Evolutionary conservation across 2,888 invertebrate species (phyloP).

Genomic region (Scotopteryx bipunctaria): DNA sequence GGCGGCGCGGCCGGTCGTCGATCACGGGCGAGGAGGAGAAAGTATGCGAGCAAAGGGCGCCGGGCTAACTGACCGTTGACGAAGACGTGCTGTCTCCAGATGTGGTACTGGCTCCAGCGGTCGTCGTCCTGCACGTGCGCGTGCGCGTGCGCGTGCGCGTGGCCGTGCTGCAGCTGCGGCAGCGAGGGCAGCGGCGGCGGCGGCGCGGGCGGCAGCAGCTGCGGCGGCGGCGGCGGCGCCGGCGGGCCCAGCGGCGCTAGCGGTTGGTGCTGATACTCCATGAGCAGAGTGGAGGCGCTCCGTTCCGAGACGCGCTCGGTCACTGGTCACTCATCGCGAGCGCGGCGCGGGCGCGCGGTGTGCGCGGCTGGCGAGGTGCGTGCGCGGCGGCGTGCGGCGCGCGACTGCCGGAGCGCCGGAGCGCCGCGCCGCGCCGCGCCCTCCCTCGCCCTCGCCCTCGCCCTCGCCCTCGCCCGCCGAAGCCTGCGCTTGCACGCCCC

Average conservation of each 20-base stretch:
- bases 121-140: conserved; percentile 84
- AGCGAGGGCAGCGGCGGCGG: conserved; percentile 86
- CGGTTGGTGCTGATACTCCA: conserved; percentile 80
- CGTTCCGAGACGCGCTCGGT: conserved; percentile 53
- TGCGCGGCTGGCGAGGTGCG: conserved; percentile 53
- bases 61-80: conserved; percentile 88
- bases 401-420: conserved; percentile 51
- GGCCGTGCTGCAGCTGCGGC: conserved; percentile 85
- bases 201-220: conserved; percentile 76
- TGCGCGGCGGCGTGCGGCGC: conserved; percentile 59
- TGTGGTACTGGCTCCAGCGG: conserved; percentile 90
- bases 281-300: conserved; percentile 59
- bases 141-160: conserved; percentile 40
- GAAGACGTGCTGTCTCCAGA: conserved; percentile 91
- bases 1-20: conserved; percentile 16
- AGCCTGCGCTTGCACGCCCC: conserved; percentile 36
- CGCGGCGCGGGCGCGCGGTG: conserved; percentile 51
- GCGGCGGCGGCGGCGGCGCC: conserved; percentile 86
- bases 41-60: conserved; percentile 50
- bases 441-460: conserved; percentile 37
- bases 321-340: conserved; percentile 73
- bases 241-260: conserved; percentile 85
- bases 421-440: conserved; percentile 38
- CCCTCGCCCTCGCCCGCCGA: conserved; percentile 41
- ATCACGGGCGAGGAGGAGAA: conserved; percentile 47